Conservation (phyloP, 2,113 vertebrate genomes). For the Neodon shergylaensis region DNA sequence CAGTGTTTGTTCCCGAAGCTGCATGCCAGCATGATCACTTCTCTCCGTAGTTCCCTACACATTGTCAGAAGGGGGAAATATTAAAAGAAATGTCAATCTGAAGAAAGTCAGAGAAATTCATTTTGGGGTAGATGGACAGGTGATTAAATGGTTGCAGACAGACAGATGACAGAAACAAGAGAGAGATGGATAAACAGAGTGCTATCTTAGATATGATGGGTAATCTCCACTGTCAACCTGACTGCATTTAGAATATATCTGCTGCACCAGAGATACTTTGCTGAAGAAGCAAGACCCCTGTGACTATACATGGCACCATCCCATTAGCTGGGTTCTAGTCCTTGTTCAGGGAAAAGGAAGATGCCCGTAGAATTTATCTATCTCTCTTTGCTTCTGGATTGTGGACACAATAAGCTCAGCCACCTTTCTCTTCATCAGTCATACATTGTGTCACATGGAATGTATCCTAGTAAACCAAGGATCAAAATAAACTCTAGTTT, state of each 20-base stretch:
- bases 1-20: slow-evolving; percentile 99
- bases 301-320: not conserved
- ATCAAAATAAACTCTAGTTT: not conserved
- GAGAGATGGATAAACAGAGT: not conserved
- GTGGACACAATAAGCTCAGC: not conserved
- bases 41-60: slow-evolving; percentile 93
- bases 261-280: not conserved
- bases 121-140: not conserved
- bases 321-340: not conserved
- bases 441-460: too few relatives aligned
- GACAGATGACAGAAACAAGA: not conserved
- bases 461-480: not conserved
- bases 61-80: slow-evolving; percentile 36
- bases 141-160: not conserved
- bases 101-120: not conserved
- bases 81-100: not conserved
- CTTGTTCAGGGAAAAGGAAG: not conserved
- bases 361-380: not conserved
- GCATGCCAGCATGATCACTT: slow-evolving; percentile 97
- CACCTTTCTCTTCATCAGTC: not conserved
- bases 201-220: not conserved
- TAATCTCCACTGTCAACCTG: not conserved
- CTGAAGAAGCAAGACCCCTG: not conserved
- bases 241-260: not conserved
- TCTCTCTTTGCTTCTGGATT: not conserved